phyloP scores from a whole-genome alignment of 2,888 invertebrate species.

The Luperina nickerlii region DNA sequence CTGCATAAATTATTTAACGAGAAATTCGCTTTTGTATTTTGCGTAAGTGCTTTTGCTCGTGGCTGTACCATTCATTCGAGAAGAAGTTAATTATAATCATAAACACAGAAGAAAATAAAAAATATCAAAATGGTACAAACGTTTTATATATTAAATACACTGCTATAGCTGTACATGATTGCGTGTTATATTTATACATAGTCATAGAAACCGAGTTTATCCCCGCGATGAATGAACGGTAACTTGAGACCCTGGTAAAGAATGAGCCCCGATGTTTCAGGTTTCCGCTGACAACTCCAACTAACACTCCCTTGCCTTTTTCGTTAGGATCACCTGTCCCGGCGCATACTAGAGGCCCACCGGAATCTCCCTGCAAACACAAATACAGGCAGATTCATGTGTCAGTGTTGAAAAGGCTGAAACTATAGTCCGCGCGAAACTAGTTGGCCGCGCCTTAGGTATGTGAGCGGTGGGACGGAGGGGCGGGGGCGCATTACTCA shows the following conservation, averaged over 20 bases:
- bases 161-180: conserved; percentile 8
- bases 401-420: neutral
- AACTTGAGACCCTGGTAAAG: conserved; percentile 72
- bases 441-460: too few species aligned
- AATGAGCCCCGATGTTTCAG: conserved; percentile 43
- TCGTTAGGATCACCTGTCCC: conserved; percentile 73
- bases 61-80: neutral
- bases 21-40: too few species aligned
- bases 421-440: too few species aligned
- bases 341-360: conserved; percentile 80
- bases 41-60: too few species aligned
- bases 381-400: neutral
- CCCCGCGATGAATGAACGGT: conserved; percentile 47
- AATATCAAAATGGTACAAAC: conserved; percentile 40
- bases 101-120: conserved; percentile 28
- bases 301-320: conserved; percentile 69
- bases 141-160: conserved; percentile 34
- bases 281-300: conserved; percentile 69
- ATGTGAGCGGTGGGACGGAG: too few species aligned
- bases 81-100: neutral
- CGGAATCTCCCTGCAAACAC: conserved; percentile 80
- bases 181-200: conserved; percentile 13
- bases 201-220: neutral
- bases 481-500: too few species aligned
- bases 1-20: too few species aligned